Evolutionary conservation across 2,113 vertebrate genomes (phyloP).

Genomic region (Neofelis nebulosa): DNA sequence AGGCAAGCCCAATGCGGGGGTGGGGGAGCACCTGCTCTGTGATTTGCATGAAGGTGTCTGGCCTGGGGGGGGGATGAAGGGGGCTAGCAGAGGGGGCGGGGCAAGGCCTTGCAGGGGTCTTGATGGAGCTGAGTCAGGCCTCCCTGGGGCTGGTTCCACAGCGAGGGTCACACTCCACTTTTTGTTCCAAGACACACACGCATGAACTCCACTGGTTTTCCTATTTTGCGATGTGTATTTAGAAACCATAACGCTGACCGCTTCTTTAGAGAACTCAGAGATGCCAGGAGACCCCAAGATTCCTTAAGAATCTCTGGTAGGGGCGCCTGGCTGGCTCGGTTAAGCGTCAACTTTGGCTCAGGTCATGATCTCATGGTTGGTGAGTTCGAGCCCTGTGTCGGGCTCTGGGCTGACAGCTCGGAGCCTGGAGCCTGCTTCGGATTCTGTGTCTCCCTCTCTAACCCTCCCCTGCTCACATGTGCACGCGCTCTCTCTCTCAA

Average conservation of each 20-base stretch:
- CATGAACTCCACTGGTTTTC: too few relatives aligned
- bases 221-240: rapidly evolving
- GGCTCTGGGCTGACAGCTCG: too few relatives aligned
- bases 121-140: background rate
- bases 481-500: too few relatives aligned
- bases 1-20: slow-evolving; percentile 68
- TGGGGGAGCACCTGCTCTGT: slow-evolving; percentile 58
- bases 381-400: too few relatives aligned
- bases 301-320: background rate
- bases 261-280: background rate
- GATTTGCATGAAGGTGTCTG: slow-evolving; percentile 66
- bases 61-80: background rate
- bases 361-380: too few relatives aligned
- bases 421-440: too few relatives aligned
- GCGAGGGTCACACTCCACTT: background rate
- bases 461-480: too few relatives aligned
- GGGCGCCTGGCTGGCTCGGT: too few relatives aligned
- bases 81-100: background rate
- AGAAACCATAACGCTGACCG: background rate
- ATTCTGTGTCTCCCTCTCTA: too few relatives aligned
- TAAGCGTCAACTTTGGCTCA: too few relatives aligned
- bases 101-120: rapidly evolving
- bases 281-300: background rate
- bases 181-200: background rate
- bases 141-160: background rate